A percentile compares a stretch with the other conserved stretches of the same genome.
These are phyloP conservation scores for Smutsia temminckii DNA, from an alignment of 2,797 vertebrate species.

Conservation along the genomic window DNA sequence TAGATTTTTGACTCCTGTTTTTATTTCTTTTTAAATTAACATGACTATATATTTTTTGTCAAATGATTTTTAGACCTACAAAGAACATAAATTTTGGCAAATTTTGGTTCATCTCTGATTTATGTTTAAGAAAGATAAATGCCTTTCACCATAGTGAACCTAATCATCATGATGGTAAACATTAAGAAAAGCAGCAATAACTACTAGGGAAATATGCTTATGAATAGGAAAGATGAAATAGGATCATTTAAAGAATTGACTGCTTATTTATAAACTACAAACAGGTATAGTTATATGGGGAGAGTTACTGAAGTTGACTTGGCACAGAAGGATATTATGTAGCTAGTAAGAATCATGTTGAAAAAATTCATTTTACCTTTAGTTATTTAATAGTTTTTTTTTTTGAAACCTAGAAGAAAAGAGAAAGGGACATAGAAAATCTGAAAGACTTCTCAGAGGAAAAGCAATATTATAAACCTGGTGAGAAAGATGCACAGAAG, in stretches of 20 bases:
- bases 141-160: not conserved
- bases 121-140: not conserved
- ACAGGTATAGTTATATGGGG: not conserved
- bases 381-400: not conserved
- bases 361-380: not conserved
- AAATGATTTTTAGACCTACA: slow-evolving; percentile 29
- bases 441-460: not conserved
- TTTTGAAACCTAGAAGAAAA: not conserved
- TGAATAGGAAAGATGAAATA: not conserved
- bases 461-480: not conserved
- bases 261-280: not conserved
- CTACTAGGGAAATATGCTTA: not conserved
- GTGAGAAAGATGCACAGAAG: not conserved
- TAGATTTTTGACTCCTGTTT: not conserved
- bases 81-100: not conserved
- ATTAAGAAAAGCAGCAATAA: not conserved
- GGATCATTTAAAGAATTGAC: not conserved
- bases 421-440: not conserved
- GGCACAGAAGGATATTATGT: not conserved
- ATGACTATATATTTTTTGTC: not conserved
- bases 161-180: not conserved
- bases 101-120: not conserved
- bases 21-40: slow-evolving; percentile 42
- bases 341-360: not conserved
- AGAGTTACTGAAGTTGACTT: not conserved